Conservation (phyloP, 2,888 invertebrate species). For the Leptodirus hochenwartii region DNA sequence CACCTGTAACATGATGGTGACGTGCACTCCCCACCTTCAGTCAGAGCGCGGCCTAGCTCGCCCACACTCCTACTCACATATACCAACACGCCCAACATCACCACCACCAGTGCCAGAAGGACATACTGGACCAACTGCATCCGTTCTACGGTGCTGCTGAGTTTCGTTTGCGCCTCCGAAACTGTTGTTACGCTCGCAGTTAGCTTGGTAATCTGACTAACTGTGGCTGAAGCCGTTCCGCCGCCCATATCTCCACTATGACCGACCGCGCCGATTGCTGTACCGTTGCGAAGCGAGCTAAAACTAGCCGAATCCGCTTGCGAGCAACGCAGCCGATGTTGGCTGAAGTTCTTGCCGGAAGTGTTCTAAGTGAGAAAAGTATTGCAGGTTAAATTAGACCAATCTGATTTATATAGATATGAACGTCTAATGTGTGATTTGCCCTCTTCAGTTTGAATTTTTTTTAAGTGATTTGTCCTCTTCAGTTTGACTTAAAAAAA, state of each 20-base stretch:
- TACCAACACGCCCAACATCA: slow-evolving; percentile 5
- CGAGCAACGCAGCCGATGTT: slow-evolving; percentile 53
- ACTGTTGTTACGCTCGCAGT: slow-evolving; percentile 22
- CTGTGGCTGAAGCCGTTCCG: slow-evolving; percentile 8
- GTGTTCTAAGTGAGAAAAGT: slow-evolving; percentile 17
- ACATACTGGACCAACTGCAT: slow-evolving; percentile 32
- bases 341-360: slow-evolving; percentile 32
- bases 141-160: slow-evolving; percentile 30
- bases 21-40: too few relatives aligned
- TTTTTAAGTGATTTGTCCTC: too few relatives aligned
- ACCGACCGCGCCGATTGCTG: slow-evolving; percentile 12
- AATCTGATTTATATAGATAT: too few relatives aligned
- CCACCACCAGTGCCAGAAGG: slow-evolving; percentile 28
- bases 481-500: too few relatives aligned
- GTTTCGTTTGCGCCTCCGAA: slow-evolving; percentile 26
- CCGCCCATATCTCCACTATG: slow-evolving; percentile 6
- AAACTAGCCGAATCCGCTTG: slow-evolving; percentile 22
- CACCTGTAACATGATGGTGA: too few relatives aligned
- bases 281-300: slow-evolving; percentile 19
- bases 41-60: too few relatives aligned
- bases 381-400: slow-evolving; percentile 3
- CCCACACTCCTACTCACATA: too few relatives aligned
- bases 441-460: too few relatives aligned
- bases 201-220: slow-evolving; percentile 18
- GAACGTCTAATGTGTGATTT: too few relatives aligned